Percentiles rank a stretch among this genome's conserved stretches.
These are phyloP conservation scores for Kradibia gibbosae DNA, from an alignment of 1,140 invertebrate species.

Conservation along the genomic window DNA sequence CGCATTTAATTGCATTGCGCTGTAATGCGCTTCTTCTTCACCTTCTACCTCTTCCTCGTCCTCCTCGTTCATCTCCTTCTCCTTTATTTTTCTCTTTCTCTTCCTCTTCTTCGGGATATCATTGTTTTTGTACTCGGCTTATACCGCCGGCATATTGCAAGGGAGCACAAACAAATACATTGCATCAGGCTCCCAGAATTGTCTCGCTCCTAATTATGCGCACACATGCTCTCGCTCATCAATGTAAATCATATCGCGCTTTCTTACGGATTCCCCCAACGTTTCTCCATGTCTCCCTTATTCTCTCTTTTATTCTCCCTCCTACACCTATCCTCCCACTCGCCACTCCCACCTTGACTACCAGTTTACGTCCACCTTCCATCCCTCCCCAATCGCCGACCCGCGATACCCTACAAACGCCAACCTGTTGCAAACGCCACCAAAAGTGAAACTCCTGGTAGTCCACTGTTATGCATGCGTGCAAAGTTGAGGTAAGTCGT, in stretches of 20 bases:
- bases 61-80: not conserved
- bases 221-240: not conserved
- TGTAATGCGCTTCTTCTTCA: not conserved
- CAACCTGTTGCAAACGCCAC: not conserved
- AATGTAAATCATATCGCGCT: slow-evolving; percentile 30
- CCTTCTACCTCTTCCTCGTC: not conserved
- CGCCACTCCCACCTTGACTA: not conserved
- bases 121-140: not conserved
- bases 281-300: not conserved
- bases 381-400: not conserved
- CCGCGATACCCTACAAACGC: not conserved
- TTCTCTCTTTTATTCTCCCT: not conserved
- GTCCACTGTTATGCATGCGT: not conserved
- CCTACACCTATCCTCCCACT: not conserved
- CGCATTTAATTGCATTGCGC: slow-evolving; percentile 49
- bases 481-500: not conserved
- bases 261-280: not conserved
- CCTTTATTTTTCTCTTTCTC: not conserved
- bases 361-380: not conserved
- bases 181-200: slow-evolving; percentile 37
- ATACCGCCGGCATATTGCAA: not conserved
- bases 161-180: slow-evolving; percentile 45
- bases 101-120: not conserved
- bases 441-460: not conserved
- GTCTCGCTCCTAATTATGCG: slow-evolving; percentile 3